Conservation (phyloP, 2,797 vertebrate species). For the Hylomyscus alleni region DNA sequence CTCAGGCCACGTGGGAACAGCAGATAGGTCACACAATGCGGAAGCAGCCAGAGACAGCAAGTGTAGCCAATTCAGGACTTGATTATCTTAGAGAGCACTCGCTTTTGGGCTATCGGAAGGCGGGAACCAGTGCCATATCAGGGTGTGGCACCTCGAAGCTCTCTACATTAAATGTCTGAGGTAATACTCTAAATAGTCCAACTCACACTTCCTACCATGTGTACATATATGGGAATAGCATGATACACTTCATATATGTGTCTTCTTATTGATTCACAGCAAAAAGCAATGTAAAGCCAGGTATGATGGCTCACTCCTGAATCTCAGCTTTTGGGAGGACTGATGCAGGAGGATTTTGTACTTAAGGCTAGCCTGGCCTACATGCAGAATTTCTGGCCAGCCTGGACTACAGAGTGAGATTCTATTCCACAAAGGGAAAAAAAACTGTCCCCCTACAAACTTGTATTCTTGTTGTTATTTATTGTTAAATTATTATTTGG, state of each 20-base stretch:
- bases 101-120: too few relatives aligned
- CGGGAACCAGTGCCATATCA: too few relatives aligned
- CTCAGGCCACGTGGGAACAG: too few relatives aligned
- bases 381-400: neutral
- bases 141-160: too few relatives aligned
- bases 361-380: neutral
- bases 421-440: neutral
- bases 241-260: neutral
- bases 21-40: too few relatives aligned
- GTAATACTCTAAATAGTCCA: neutral
- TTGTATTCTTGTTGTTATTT: neutral
- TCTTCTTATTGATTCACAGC: neutral
- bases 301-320: neutral
- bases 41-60: too few relatives aligned
- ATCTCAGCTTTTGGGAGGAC: neutral
- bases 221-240: neutral
- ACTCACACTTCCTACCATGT: too few relatives aligned
- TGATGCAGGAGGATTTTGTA: neutral
- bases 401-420: neutral
- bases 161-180: neutral
- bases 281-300: neutral
- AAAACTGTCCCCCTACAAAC: neutral
- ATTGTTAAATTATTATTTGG: neutral
- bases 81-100: too few relatives aligned
- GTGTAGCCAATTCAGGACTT: too few relatives aligned